A percentile compares a stretch with the other conserved stretches of the same genome.
phyloP scores from a whole-genome alignment of 2,888 invertebrate species.

The Drosophila vallismaia region DNA sequence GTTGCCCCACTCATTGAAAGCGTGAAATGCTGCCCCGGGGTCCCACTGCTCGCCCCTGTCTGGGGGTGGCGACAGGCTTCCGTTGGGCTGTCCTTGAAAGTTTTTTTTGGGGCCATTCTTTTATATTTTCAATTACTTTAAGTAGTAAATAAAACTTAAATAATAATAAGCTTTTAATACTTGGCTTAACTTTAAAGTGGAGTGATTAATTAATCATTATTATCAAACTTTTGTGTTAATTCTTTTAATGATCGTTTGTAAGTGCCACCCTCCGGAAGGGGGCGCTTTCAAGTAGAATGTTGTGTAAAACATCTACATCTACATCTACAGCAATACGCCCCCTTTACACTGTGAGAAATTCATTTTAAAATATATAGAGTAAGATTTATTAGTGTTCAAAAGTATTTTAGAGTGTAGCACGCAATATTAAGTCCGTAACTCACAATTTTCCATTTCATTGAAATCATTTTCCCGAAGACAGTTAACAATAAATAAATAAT shows the following conservation, averaged over 20 bases:
- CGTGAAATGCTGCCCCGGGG: conserved; percentile 16
- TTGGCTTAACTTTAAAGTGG: not conserved
- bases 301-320: not conserved
- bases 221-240: not conserved
- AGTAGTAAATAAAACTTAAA: not conserved
- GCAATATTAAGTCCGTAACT: not conserved
- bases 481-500: not conserved
- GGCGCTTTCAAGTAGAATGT: not conserved
- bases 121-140: not conserved
- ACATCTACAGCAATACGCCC: not conserved
- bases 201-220: not conserved
- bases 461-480: not conserved
- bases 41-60: not conserved
- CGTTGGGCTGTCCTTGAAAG: conserved; percentile 6
- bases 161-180: not conserved
- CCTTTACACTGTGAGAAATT: not conserved
- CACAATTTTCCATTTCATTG: not conserved
- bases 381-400: not conserved
- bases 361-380: not conserved
- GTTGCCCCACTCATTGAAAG: conserved; percentile 25
- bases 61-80: conserved; percentile 4
- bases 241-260: not conserved
- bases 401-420: too few relatives aligned
- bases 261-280: not conserved
- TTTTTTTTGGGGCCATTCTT: not conserved